Evolutionary conservation across 2,113 vertebrate genomes (phyloP).

Genomic region (Platichthys flesus): DNA sequence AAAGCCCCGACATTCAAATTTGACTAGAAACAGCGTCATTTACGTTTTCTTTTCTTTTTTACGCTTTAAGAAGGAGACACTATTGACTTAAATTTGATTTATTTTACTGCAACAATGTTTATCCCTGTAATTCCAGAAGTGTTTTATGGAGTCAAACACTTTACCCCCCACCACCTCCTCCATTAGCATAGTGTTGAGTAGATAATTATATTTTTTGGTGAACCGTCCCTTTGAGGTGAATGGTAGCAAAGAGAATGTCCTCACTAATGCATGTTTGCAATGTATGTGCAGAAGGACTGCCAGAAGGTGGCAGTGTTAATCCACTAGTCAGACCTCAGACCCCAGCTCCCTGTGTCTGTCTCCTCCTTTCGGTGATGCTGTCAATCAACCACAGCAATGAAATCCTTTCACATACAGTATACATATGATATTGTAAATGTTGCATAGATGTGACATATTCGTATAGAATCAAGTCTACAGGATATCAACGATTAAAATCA

Average conservation of each 20-base stretch:
- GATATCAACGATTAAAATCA: conserved; percentile 1
- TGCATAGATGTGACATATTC: background rate
- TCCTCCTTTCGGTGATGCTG: conserved; percentile 11
- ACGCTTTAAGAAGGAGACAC: too few relatives aligned
- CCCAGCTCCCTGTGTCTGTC: background rate
- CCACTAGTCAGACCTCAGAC: conserved; percentile 25
- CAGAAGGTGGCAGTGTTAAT: conserved; percentile 81
- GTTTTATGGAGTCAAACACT: too few relatives aligned
- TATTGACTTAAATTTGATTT: too few relatives aligned
- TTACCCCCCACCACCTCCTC: too few relatives aligned
- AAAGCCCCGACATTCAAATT: too few relatives aligned
- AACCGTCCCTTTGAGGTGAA: background rate
- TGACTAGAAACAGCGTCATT: too few relatives aligned
- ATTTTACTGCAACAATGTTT: too few relatives aligned
- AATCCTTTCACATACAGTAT: background rate
- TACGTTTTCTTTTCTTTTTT: too few relatives aligned
- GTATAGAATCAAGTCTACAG: background rate
- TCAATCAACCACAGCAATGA: conserved; percentile 11
- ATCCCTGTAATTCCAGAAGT: too few relatives aligned
- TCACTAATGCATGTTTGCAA: background rate
- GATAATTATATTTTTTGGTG: too few relatives aligned
- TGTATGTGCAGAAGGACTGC: conserved; percentile 19
- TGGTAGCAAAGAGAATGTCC: background rate
- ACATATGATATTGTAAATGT: background rate
- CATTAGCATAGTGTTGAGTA: too few relatives aligned